A percentile compares a stretch with the other conserved stretches of the same genome.
Conservation (phyloP, 2,113 vertebrate species). For the Bufo bufo region DNA sequence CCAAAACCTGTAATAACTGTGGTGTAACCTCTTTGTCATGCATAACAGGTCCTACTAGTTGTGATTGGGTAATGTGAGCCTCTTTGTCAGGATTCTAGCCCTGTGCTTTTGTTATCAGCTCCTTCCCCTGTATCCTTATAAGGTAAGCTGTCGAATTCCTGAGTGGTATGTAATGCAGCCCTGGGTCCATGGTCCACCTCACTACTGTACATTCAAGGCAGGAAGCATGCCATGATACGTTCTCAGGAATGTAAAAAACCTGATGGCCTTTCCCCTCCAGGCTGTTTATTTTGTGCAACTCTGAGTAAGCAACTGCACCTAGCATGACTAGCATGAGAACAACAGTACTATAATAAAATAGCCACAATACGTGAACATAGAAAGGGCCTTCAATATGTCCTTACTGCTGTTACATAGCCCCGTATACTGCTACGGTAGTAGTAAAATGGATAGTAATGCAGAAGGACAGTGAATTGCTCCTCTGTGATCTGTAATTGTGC, state of each 20-base stretch:
- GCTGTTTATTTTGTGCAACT: conserved; percentile 14
- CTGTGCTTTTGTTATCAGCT: conserved; percentile 40
- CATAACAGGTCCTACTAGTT: background rate
- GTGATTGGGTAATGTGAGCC: background rate
- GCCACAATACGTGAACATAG: background rate
- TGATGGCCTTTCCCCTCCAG: background rate
- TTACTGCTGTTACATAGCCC: background rate
- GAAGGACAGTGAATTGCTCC: background rate
- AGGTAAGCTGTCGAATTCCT: conserved; percentile 32
- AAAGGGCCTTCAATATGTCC: background rate
- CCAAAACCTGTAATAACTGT: background rate
- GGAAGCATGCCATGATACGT: conserved; percentile 30
- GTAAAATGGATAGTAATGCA: background rate
- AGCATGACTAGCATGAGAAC: conserved; percentile 28
- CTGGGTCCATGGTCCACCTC: conserved; percentile 36
- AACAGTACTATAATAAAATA: background rate
- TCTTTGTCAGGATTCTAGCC: background rate
- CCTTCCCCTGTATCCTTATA: conserved; percentile 33
- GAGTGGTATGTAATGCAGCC: conserved; percentile 23
- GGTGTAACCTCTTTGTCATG: background rate
- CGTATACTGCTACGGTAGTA: background rate
- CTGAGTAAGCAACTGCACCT: background rate
- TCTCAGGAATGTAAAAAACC: conserved; percentile 34
- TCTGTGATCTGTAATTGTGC: background rate
- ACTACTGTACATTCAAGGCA: conserved; percentile 25